Conservation (phyloP, 2,888 invertebrate genomes). For the Athrips mouffetella region DNA sequence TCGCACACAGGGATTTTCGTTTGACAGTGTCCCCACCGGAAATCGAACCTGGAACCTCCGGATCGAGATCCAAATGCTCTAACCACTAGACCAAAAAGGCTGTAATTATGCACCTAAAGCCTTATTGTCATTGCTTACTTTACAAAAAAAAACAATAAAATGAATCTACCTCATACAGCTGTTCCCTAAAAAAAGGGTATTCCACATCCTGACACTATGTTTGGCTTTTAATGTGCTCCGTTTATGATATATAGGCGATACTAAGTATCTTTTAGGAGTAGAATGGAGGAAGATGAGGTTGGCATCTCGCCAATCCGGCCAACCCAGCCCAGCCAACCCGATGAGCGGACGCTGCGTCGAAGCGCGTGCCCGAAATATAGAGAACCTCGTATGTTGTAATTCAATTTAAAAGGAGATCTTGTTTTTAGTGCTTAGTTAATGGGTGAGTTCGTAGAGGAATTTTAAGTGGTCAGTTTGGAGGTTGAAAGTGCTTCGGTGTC, state of each 20-base stretch:
- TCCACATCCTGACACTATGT: constrained; percentile 11
- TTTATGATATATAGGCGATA: constrained; percentile 20
- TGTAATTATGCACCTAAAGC: too few species aligned
- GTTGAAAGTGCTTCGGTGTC: not conserved
- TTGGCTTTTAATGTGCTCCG: constrained; percentile 13
- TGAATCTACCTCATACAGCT: too few species aligned
- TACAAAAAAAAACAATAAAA: too few species aligned
- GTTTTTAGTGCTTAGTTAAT: not conserved
- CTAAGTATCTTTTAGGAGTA: constrained; percentile 22
- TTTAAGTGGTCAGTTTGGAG: constrained; percentile 3
- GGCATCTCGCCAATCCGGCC: constrained; percentile 16
- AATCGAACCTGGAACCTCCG: too few species aligned
- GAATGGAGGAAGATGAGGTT: constrained; percentile 22
- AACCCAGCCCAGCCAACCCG: not conserved
- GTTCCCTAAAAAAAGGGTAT: constrained; percentile 4
- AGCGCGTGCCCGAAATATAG: constrained; percentile 16
- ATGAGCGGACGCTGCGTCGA: constrained; percentile 10
- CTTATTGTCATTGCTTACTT: too few species aligned
- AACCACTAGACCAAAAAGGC: too few species aligned
- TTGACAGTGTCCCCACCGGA: too few species aligned
- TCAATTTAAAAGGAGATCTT: constrained; percentile 12
- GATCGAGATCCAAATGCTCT: too few species aligned
- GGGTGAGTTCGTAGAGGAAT: not conserved
- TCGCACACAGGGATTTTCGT: too few species aligned
- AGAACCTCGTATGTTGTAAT: constrained; percentile 14